Conservation (phyloP, 2,113 vertebrate genomes). For the Leucosticte australis region DNA sequence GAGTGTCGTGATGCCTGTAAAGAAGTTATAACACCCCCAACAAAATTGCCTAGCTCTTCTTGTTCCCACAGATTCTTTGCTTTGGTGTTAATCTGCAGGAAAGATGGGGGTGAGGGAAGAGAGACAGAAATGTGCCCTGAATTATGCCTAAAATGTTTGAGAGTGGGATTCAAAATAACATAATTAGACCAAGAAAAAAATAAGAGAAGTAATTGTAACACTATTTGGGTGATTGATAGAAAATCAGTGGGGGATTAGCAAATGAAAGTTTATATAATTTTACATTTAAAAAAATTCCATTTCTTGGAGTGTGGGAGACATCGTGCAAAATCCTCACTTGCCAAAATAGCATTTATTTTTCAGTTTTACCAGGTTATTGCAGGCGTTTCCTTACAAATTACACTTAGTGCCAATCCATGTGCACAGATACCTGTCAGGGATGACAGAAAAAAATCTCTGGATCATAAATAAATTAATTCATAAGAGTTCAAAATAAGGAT, state of each 20-base stretch:
- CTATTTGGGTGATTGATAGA: slow-evolving; percentile 44
- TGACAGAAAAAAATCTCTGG: neutral
- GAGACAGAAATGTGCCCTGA: neutral
- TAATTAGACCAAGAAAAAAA: slow-evolving; percentile 1
- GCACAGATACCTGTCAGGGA: neutral
- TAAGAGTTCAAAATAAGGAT: neutral
- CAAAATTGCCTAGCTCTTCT: neutral
- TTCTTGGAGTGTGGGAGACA: neutral
- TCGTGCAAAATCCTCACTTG: neutral
- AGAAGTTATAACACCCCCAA: neutral
- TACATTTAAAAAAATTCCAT: slow-evolving; percentile 9
- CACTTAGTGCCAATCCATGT: neutral
- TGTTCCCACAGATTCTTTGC: neutral
- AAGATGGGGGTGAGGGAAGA: neutral
- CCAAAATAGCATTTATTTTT: slow-evolving; percentile 27
- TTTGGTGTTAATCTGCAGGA: neutral
- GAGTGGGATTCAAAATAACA: slow-evolving; percentile 8
- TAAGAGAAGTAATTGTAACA: neutral
- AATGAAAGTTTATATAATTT: slow-evolving; percentile 16
- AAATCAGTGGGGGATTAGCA: slow-evolving; percentile 6
- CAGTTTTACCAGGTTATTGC: neutral
- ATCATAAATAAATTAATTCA: slow-evolving; percentile 27
- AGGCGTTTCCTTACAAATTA: slow-evolving; percentile 1
- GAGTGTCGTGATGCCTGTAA: neutral
- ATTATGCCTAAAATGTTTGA: slow-evolving; percentile 51